Base-by-base conservation (phyloP, 2,888 invertebrate species). In the Parasteatoda lunata region DNA sequence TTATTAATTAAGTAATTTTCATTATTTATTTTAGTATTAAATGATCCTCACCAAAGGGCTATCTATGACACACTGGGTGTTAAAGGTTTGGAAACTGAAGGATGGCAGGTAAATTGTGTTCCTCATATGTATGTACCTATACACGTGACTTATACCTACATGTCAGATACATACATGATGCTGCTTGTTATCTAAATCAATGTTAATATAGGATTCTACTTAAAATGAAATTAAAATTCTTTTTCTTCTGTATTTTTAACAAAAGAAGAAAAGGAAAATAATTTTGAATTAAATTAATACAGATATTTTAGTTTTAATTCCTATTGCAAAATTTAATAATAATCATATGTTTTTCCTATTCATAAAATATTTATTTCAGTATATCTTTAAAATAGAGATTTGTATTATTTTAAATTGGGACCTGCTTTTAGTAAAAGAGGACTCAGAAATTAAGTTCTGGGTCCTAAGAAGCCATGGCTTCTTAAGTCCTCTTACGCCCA, bases 11-110 rank as follows among this genome's bases (percentile, higher is more conserved):
- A 3, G 9, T 49, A 66, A 1, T 15, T 66, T 65, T 7, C 59
- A 4, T 0, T 59, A 8, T 59, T 59, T 30, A 30, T 91, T 92
- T 54, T 68, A 95, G 97, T 98, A 54, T 93, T 99, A 68, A 96
- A 95, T 45, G 98, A 99, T 93, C 95, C 97, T 1, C 97, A 98
- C 91, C 96, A 96, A 91, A 94, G 98, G 91, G 98, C 97, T 0
- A 98, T 99, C 89, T 99, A 99, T 92, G 98, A 99, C 93, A 94
- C 94, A 77, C 92, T 94, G 92, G 98, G 98, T n/a, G 94, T 95
- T 80, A 95, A 96, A 91, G 99, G 98, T 0, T 93, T 99, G 51
- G 96, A 97, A 92, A 97, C 97, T 0, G 97, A 98, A 91, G 98
- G 98, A 80, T 98, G 98, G 97, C 97, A 98, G 93, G 94, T 98